A percentile compares a stretch with the other conserved stretches of the same genome.
These are phyloP conservation scores for Pelusios castaneus DNA, from an alignment of 2,113 vertebrate genomes.

Conservation along the genomic window DNA sequence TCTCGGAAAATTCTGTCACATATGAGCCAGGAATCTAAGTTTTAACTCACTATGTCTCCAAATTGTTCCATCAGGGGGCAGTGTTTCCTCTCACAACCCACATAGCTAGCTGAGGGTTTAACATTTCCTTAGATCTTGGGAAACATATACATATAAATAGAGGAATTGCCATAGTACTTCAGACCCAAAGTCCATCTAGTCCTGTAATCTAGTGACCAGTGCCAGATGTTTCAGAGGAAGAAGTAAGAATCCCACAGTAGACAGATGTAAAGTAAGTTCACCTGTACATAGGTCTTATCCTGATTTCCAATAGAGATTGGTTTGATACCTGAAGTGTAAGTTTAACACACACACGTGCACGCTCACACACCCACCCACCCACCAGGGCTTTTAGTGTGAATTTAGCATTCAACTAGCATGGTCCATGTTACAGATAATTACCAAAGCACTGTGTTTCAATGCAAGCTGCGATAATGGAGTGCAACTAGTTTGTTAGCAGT, in stretches of 20 bases:
- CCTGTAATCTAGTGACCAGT: background rate
- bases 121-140: background rate
- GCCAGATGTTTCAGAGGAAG: background rate
- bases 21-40: background rate
- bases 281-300: background rate
- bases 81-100: background rate
- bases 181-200: background rate
- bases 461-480: accelerated
- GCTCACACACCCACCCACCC: no score
- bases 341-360: no score
- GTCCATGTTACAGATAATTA: background rate
- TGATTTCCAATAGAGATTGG: background rate
- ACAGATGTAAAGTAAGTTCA: accelerated
- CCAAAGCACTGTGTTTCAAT: background rate
- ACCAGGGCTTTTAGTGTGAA: background rate
- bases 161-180: background rate
- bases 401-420: accelerated
- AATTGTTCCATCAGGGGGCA: background rate
- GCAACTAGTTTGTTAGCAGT: background rate
- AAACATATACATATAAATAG: background rate
- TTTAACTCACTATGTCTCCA: background rate
- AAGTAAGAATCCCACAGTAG: background rate
- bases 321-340: background rate
- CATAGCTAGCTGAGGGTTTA: background rate
- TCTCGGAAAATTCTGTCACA: background rate